Conservation (phyloP, 2,888 invertebrate species). For the Napeogenes inachia region DNA sequence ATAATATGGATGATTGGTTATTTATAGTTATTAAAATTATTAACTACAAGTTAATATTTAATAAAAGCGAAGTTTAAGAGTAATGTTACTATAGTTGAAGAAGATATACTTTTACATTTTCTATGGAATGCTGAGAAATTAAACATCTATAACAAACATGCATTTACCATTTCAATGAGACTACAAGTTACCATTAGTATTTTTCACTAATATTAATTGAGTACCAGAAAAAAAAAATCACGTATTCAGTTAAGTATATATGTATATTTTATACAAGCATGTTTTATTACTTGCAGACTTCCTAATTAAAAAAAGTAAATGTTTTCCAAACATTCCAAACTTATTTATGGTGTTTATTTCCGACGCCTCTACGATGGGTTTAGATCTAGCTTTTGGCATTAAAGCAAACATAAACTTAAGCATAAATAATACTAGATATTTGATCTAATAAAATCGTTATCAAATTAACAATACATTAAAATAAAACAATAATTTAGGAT, state of each 20-base stretch:
- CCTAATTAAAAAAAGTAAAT: too few species aligned
- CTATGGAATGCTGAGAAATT: conserved; percentile 22
- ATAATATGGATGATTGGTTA: too few species aligned
- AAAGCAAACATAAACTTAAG: conserved; percentile 31
- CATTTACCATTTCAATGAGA: background rate
- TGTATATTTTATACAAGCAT: background rate
- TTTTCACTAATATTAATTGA: background rate
- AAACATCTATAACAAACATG: conserved; percentile 7
- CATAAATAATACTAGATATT: background rate
- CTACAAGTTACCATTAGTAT: background rate
- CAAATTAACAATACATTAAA: conserved; percentile 26
- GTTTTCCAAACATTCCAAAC: background rate
- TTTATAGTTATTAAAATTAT: too few species aligned
- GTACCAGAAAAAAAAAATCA: too few species aligned
- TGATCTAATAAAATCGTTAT: conserved; percentile 20
- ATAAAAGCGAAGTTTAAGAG: too few species aligned
- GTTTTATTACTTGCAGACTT: background rate
- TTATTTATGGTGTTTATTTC: background rate
- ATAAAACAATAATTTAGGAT: background rate
- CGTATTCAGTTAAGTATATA: background rate
- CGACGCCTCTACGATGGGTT: conserved; percentile 15
- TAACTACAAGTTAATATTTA: too few species aligned
- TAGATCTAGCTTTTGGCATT: conserved; percentile 57
- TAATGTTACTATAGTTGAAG: too few species aligned
- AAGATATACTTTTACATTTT: background rate